phyloP scores from a whole-genome alignment of 1,140 invertebrate genomes.

The Atta colombica region DNA sequence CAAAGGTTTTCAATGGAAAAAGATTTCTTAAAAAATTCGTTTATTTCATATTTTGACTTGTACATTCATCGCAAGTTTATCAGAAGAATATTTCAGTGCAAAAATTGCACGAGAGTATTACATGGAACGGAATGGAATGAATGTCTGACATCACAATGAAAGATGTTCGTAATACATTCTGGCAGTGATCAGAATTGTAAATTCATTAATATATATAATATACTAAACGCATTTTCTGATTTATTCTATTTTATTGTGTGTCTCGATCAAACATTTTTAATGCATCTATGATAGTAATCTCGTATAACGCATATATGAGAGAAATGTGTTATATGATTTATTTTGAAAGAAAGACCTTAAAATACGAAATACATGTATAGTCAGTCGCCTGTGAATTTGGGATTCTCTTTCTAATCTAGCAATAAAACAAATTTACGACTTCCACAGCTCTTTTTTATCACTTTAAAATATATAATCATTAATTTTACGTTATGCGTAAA shows the following conservation, averaged over 20 bases:
- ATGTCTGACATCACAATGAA: slow-evolving; percentile 69
- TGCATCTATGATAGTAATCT: neutral
- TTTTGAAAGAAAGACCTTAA: slow-evolving; percentile 15
- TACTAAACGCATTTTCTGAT: slow-evolving; percentile 21
- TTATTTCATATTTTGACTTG: slow-evolving; percentile 80
- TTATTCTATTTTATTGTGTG: slow-evolving; percentile 18
- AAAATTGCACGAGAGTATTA: slow-evolving; percentile 70
- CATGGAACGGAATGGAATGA: slow-evolving; percentile 76
- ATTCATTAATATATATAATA: slow-evolving; percentile 16
- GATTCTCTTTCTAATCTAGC: neutral
- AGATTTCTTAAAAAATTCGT: slow-evolving; percentile 81
- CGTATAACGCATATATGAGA: slow-evolving; percentile 8
- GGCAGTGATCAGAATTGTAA: slow-evolving; percentile 67
- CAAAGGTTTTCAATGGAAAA: neutral
- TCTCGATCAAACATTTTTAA: slow-evolving; percentile 38
- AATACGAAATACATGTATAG: slow-evolving; percentile 14
- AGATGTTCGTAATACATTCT: slow-evolving; percentile 66
- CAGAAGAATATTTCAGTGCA: slow-evolving; percentile 68
- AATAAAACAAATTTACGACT: neutral
- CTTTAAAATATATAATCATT: slow-evolving; percentile 14
- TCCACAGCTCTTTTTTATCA: slow-evolving; percentile 35
- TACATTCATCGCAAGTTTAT: slow-evolving; percentile 76
- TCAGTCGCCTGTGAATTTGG: neutral
- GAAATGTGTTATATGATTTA: neutral
- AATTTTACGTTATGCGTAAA: slow-evolving; percentile 22